Base-by-base conservation (phyloP, 2,113 vertebrate genomes). In the Bujurquina vittata region DNA sequence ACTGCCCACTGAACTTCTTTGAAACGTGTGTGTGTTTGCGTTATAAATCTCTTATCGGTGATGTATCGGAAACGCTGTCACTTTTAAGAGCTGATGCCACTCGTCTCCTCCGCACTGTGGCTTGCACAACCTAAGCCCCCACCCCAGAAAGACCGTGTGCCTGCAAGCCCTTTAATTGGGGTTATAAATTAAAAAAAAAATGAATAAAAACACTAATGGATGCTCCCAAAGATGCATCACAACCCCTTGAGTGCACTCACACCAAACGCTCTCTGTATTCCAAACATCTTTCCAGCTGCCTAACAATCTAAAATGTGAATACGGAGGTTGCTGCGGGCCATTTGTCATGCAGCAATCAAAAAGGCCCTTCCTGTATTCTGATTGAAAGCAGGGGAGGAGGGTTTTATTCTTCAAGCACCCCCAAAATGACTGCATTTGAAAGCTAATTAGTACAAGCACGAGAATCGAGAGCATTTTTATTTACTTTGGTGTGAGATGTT, bases 331-430 rank as follows among this genome's bases (percentile, higher is more conserved):
- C 73, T 58, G 81, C 58, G 7, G 85, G 83, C 90, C 87, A 79
- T 91, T 93, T 92, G 94, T 93, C 84, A 92, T 90, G 33, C 91
- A 88, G 90, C 88, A 90, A 84, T 87, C 85, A 90, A 5, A 89
- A 91, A 93, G 79, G 79, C 40, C 60, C 31, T 79, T 90, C 79
- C 76, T 87, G 74, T 89, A 92, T 94, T 94, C 89, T 92, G 58
- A 91, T 84, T 92, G 83, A 87, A 79, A 77, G 43, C 31, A 29
- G 49, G 84, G 40, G 23, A 10, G 6, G 35, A 10, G 8, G 2
- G 26, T 2, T 2, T 26, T 37, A 7, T 37, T 9, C 11, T 17
- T 31, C 3, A 31, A 1, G 1, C 31, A 73, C 49, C 37, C 17
- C 6, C 12, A 40, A 40, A 40, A 54, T 72, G 61, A 62, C 65